Evolutionary conservation across 2,797 vertebrate species (phyloP).

Genomic region (Clarias platycephalus): DNA sequence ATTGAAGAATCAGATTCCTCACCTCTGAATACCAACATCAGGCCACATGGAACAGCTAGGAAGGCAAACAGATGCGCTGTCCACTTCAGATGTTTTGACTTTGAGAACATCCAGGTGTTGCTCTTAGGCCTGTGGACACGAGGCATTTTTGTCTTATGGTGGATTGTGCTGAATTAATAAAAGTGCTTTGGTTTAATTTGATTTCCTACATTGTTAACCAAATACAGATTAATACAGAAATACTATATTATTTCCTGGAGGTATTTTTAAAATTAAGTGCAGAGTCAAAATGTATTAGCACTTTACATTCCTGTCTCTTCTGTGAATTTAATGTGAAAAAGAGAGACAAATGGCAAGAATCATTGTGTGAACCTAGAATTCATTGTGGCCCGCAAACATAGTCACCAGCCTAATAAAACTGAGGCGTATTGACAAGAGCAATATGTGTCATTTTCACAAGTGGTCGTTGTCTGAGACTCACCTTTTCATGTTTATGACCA

Average conservation of each 20-base stretch:
- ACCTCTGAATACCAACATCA: conserved; percentile 49
- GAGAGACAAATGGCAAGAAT: neutral
- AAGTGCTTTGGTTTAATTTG: conserved; percentile 6
- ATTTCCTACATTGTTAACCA: neutral
- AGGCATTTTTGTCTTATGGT: conserved; percentile 24
- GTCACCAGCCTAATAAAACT: conserved; percentile 11
- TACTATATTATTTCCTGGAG: neutral
- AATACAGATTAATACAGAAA: neutral
- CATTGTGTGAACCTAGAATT: neutral
- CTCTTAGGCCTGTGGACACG: conserved; percentile 33
- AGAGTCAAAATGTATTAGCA: neutral
- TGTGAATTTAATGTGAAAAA: conserved; percentile 1
- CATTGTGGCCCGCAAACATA: neutral
- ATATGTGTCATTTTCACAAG: conserved; percentile 29
- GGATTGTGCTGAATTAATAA: conserved; percentile 8
- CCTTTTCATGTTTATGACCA: conserved; percentile 3
- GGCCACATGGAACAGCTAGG: conserved; percentile 28
- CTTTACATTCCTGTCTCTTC: neutral
- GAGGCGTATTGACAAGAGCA: conserved; percentile 9
- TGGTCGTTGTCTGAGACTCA: neutral
- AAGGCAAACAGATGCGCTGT: conserved; percentile 51
- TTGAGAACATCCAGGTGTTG: conserved; percentile 45
- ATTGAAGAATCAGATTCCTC: conserved; percentile 38
- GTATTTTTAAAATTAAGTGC: neutral
- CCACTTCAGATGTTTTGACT: conserved; percentile 24